Base-by-base conservation (phyloP, 2,888 invertebrate species). In the Orchesella flavescens region DNA sequence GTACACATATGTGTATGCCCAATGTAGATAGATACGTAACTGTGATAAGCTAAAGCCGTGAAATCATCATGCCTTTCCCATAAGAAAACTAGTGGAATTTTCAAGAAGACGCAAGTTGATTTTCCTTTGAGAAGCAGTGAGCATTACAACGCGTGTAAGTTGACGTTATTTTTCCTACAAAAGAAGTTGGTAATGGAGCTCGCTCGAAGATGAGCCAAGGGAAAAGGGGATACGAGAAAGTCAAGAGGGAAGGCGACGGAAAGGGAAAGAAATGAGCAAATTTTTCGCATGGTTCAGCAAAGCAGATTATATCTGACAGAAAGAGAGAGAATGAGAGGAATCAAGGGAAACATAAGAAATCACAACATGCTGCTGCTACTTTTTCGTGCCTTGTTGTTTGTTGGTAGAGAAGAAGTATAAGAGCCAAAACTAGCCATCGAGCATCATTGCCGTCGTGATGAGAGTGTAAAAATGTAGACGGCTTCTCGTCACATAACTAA, bases 281-380 rank as follows among this genome's bases (percentile, higher is more conserved):
- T 77, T 77, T 77, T 68, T 77, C 68, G 77, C 77, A 68, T 77
- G 68, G 68, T 68, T 77, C 77, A 68, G 68, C 77, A 77, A 77
- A 77, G 68, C 68, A 77, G 68, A 68, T 77, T 77, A 59, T 68
- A 68, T 68, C 57, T 68, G 77, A 68, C 68, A 68, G 68, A 55
- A 43, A 74, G 21, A 49, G n/a, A n/a, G n/a, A n/a, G n/a, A n/a
- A n/a, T n/a, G n/a, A n/a, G 21, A 66, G 66, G 77, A 77, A 77
- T 77, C 77, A 57, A 59, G 77, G 77, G 77, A 77, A 77, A 77
- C 57, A 77, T 77, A 75, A 75, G 75, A 75, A 75, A 75, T 65
- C 75, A 65, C 61, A 74, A 61, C 65, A 55, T 53, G 21, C 65
- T 75, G 23, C 24, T 55, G 17, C 7, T 75, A 44, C 55, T 55